These are phyloP conservation scores for Hofmannophila pseudospretella DNA, from an alignment of 2,888 invertebrate genomes.

Conservation along the genomic window DNA sequence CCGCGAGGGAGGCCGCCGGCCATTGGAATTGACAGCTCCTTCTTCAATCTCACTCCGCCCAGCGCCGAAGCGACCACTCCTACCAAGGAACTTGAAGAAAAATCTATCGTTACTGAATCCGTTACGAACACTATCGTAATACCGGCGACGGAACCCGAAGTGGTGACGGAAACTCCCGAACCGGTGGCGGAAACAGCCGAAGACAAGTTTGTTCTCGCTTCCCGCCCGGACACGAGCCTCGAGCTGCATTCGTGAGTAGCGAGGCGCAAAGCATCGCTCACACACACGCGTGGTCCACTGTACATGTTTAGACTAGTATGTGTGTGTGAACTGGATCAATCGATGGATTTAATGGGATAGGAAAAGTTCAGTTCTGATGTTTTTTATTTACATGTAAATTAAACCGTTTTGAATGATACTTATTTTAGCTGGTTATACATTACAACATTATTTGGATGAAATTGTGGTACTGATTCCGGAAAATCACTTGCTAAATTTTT, in stretches of 20 bases:
- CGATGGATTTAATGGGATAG: too few relatives aligned
- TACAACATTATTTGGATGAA: too few relatives aligned
- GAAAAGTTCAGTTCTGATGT: too few relatives aligned
- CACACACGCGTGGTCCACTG: conserved; percentile 8
- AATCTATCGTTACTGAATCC: conserved; percentile 21
- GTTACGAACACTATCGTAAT: conserved; percentile 30
- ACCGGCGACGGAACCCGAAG: not conserved
- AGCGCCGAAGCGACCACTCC: conserved; percentile 65
- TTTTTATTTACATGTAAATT: too few relatives aligned
- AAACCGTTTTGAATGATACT: too few relatives aligned
- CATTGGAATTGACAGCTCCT: conserved; percentile 51
- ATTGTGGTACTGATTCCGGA: too few relatives aligned
- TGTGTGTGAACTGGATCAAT: conserved; percentile 17
- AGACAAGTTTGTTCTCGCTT: conserved; percentile 43
- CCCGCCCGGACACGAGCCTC: conserved; percentile 59
- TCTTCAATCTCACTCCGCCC: conserved; percentile 70
- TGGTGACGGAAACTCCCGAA: conserved; percentile 22
- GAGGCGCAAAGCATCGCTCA: conserved; percentile 14
- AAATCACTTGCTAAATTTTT: too few relatives aligned
- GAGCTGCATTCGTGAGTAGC: conserved; percentile 75
- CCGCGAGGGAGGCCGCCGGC: conserved; percentile 66
- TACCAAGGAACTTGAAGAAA: conserved; percentile 23
- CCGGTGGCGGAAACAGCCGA: conserved; percentile 22
- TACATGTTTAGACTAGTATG: conserved; percentile 2
- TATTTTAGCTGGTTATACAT: too few relatives aligned